phyloP scores from a whole-genome alignment of 2,888 invertebrate species.

The Endomychus coccineus region DNA sequence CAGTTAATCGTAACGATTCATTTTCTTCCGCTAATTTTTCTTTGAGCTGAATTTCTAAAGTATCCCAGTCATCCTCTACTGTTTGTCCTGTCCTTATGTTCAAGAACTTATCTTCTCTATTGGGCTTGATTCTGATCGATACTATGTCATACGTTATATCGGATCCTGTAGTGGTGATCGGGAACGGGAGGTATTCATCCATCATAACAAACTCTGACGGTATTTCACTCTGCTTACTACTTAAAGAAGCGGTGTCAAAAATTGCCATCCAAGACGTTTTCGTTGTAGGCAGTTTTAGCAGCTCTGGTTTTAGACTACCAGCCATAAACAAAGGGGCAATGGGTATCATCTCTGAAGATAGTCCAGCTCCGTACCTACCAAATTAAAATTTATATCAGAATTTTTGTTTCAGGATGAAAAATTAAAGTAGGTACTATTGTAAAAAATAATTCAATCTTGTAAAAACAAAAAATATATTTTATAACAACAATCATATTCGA shows the following conservation, averaged over 20 bases:
- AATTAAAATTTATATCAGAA: not conserved
- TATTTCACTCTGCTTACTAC: conserved; percentile 9
- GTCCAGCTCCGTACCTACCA: conserved; percentile 22
- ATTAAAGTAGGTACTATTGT: too few relatives aligned
- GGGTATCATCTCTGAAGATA: conserved; percentile 24
- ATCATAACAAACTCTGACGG: conserved; percentile 9
- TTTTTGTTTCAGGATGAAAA: conserved; percentile 11
- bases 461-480: too few relatives aligned
- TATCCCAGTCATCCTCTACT: too few relatives aligned
- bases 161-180: conserved; percentile 7
- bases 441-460: too few relatives aligned
- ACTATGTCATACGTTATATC: conserved; percentile 25
- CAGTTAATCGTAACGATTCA: too few relatives aligned
- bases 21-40: too few relatives aligned
- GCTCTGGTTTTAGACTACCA: not conserved
- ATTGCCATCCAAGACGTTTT: conserved; percentile 23
- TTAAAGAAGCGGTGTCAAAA: conserved; percentile 14
- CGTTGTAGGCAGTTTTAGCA: conserved; percentile 1
- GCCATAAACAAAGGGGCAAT: conserved; percentile 21
- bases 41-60: too few relatives aligned
- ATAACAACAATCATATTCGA: too few relatives aligned
- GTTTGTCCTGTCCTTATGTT: conserved; percentile 15
- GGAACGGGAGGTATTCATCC: conserved; percentile 7
- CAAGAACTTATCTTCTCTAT: conserved; percentile 31
- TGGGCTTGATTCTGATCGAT: conserved; percentile 29